phyloP scores from a whole-genome alignment of 1,140 invertebrate genomes.

The Sinella curviseta region DNA sequence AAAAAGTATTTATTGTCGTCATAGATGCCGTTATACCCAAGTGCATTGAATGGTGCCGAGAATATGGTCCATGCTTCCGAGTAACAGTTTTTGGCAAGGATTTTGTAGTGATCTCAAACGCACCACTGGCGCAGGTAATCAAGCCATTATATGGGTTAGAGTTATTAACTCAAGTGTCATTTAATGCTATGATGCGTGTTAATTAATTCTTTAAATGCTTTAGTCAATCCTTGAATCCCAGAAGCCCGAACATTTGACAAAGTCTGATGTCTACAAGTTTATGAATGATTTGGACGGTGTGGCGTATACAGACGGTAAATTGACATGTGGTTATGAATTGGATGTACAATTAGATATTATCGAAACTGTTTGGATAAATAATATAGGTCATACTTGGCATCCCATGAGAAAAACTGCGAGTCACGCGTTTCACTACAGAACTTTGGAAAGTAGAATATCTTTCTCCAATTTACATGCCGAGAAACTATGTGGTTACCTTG shows the following conservation, averaged over 20 bases:
- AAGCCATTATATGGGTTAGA: too few relatives aligned
- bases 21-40: neutral
- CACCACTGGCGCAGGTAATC: neutral
- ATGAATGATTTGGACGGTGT: neutral
- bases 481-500: neutral
- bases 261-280: neutral
- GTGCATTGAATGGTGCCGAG: neutral
- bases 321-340: neutral
- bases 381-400: neutral
- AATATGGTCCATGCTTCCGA: neutral
- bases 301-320: neutral
- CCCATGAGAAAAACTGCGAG: neutral
- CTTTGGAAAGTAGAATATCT: neutral
- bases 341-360: neutral
- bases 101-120: neutral
- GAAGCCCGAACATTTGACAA: neutral
- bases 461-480: neutral
- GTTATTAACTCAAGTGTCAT: too few relatives aligned
- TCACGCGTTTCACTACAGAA: neutral
- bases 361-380: neutral
- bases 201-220: too few relatives aligned
- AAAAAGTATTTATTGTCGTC: neutral
- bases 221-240: neutral
- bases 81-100: neutral
- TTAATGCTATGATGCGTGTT: too few relatives aligned